Percentiles rank a stretch among this genome's conserved stretches.
Conservation (phyloP, 2,113 vertebrate species). For the Caretta caretta region DNA sequence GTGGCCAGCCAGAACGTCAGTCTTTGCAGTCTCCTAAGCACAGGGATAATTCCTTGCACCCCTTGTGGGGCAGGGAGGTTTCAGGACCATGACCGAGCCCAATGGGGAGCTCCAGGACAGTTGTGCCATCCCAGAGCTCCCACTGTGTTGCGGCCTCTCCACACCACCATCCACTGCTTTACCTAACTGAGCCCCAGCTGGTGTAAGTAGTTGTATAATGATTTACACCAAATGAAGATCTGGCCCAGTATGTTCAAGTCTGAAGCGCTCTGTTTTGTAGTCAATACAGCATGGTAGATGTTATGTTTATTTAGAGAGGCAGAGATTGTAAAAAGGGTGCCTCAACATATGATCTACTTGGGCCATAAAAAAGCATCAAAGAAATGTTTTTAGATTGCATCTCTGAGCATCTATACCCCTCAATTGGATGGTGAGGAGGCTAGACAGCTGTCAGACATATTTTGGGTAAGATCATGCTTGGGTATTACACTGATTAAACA, state of each 20-base stretch:
- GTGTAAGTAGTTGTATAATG: background rate
- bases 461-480: conserved; percentile 52
- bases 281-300: background rate
- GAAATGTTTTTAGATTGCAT: conserved; percentile 65
- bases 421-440: conserved; percentile 43
- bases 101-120: background rate
- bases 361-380: conserved; percentile 52
- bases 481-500: conserved; percentile 63
- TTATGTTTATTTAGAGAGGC: conserved; percentile 68
- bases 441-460: conserved; percentile 69
- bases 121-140: rapidly evolving
- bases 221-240: background rate
- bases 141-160: background rate
- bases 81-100: background rate
- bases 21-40: background rate
- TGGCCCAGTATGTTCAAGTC: rapidly evolving
- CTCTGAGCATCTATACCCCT: background rate
- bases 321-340: conserved; percentile 56
- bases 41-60: background rate
- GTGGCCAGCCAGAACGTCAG: background rate
- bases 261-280: conserved; percentile 9
- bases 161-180: background rate
- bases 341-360: conserved; percentile 61
- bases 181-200: background rate
- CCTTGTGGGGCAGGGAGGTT: background rate